Percentiles rank a stretch among this genome's conserved stretches.
These are phyloP conservation scores for Brienomyrus longianalis DNA, from an alignment of 2,113 vertebrate genomes.

Conservation along the genomic window DNA sequence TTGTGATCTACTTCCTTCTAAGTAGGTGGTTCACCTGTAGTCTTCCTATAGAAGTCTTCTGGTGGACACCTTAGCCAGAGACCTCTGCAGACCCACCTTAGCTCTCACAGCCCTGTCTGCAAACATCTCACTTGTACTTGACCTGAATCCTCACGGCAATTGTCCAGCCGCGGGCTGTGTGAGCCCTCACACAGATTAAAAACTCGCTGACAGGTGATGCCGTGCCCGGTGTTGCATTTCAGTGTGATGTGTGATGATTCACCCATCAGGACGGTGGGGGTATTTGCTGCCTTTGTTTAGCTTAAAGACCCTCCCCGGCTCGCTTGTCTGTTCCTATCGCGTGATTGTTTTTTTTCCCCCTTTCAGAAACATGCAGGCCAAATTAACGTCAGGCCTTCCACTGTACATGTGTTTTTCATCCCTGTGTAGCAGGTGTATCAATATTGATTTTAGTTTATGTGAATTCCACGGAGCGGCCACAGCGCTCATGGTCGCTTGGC, in stretches of 20 bases:
- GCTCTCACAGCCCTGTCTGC: neutral
- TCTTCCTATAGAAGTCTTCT: neutral
- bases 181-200: neutral
- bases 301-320: neutral
- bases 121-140: neutral
- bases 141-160: neutral
- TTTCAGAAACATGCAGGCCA: neutral
- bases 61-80: neutral
- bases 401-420: constrained; percentile 35
- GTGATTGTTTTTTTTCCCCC: too few relatives aligned
- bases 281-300: neutral
- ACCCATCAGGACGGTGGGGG: neutral
- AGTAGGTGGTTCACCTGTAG: neutral
- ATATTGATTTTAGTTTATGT: constrained; percentile 58
- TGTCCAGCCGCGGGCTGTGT: neutral
- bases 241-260: neutral
- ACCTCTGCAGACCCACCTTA: neutral
- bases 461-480: constrained; percentile 38
- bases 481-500: constrained; percentile 27
- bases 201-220: neutral
- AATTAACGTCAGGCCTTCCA: constrained; percentile 4
- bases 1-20: neutral
- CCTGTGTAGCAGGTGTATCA: constrained; percentile 51
- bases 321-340: neutral
- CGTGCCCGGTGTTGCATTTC: neutral